Evolutionary conservation across 2,797 vertebrate species (phyloP).

Genomic region (Myotis vivesi): DNA sequence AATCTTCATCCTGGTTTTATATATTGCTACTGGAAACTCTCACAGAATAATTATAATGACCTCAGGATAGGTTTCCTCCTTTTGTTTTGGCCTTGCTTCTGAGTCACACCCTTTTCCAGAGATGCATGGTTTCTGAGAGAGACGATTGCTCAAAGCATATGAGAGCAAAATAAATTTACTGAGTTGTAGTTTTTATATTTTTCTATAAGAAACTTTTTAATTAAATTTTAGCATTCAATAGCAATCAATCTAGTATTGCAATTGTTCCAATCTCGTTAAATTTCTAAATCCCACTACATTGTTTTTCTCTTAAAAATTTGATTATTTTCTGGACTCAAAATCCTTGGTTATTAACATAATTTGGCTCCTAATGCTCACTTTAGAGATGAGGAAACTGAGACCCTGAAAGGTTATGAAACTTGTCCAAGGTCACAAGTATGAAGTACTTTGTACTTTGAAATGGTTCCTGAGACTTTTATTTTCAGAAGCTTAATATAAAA

Average conservation of each 20-base stretch:
- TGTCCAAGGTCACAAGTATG: neutral
- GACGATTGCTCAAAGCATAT: neutral
- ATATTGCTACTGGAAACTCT: neutral
- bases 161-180: neutral
- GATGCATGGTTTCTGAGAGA: neutral
- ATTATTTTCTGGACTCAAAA: neutral
- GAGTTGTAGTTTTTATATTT: neutral
- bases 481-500: constrained; percentile 52
- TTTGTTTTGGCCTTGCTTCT: neutral
- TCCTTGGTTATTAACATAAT: neutral
- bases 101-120: neutral
- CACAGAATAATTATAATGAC: neutral
- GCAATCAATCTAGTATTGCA: neutral
- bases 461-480: neutral
- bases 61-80: fast-evolving
- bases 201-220: neutral
- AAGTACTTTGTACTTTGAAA: neutral
- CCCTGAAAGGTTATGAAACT: neutral
- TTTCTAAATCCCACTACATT: neutral
- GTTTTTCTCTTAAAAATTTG: neutral
- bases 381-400: neutral
- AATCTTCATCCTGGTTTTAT: fast-evolving
- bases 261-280: neutral
- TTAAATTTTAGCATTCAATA: neutral
- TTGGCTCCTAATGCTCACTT: neutral